Base-by-base conservation (phyloP, 2,888 invertebrate species). In the Endomychus coccineus region DNA sequence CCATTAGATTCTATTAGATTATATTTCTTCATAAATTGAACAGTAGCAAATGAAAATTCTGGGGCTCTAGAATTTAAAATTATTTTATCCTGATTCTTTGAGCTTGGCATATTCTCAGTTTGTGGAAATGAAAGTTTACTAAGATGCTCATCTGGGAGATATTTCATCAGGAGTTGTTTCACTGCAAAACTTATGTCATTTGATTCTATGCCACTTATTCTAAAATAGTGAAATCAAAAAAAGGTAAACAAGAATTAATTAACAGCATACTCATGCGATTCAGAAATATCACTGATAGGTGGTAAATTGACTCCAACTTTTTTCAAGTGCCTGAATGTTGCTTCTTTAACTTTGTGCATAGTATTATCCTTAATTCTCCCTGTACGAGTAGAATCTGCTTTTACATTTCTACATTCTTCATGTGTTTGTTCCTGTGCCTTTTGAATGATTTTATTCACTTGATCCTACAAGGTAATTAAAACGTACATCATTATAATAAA, bases 21-120 rank as follows among this genome's bases (percentile, higher is more conserved):
- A 60, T 81, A 80, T 51, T 74, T 73, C 55, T 80, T 76, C 72
- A 82, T 74, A 58, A 31, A 37, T 50, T 78, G 76, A 54, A 78
- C 70, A 6, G 81, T 80, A n/a, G 80, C 80, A 49, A 80, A 71
- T 2, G 81, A 81, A 70, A 81, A 74, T 48, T 82, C 80, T 14
- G 69, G 71, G 5, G 66, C 66, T 35, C 64, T 53, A 21, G 54
- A 38, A 34, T 56, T 52, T 13, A 51, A 40, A 3, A 43, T 51
- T 31, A 39, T 42, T 12, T 37, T 32, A 11, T 27, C 32, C 13
- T 40, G 42, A 4, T 39, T 35, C 37, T 45, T 37, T 10, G 39
- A 27, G 16, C 35, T 38, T n/a, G 43, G 34, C 10, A 22, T 16
- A 2, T 35, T 11, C 33, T 25, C 19, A 6, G 30, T 31, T 14